phyloP scores from a whole-genome alignment of 2,113 vertebrate genomes.

The Micronycteris hirsuta region DNA sequence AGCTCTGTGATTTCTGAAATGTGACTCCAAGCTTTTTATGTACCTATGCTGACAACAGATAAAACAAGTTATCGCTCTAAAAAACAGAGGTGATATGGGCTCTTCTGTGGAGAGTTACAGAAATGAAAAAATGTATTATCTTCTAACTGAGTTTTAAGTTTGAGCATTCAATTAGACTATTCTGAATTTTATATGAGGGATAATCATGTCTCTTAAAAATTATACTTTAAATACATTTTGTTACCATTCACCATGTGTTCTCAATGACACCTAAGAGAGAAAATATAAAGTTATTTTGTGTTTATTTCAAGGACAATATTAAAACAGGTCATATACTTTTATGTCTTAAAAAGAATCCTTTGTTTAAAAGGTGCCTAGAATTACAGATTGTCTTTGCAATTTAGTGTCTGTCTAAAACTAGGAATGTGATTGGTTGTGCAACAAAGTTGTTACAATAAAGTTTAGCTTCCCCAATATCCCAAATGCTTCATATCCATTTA shows the following conservation, averaged over 20 bases:
- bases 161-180: background rate
- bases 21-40: constrained; percentile 18
- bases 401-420: constrained; percentile 28
- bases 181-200: background rate
- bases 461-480: background rate
- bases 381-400: background rate
- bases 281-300: background rate
- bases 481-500: constrained; percentile 5
- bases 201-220: background rate
- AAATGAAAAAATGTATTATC: background rate
- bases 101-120: background rate
- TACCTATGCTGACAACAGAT: background rate
- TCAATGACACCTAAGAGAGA: constrained; percentile 8
- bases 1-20: constrained; percentile 58
- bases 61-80: constrained; percentile 38
- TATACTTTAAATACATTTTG: constrained; percentile 36
- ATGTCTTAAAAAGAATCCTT: constrained; percentile 36
- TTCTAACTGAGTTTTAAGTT: background rate
- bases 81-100: background rate
- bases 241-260: constrained; percentile 17
- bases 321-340: constrained; percentile 19
- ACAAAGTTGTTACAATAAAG: background rate
- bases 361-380: background rate
- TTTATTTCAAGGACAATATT: background rate
- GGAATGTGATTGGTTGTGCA: background rate